Evolutionary conservation across 2,113 vertebrate genomes (phyloP), one percentile per base, ranked within the genome.

Genomic region (Hemiscyllium ocellatum): DNA sequence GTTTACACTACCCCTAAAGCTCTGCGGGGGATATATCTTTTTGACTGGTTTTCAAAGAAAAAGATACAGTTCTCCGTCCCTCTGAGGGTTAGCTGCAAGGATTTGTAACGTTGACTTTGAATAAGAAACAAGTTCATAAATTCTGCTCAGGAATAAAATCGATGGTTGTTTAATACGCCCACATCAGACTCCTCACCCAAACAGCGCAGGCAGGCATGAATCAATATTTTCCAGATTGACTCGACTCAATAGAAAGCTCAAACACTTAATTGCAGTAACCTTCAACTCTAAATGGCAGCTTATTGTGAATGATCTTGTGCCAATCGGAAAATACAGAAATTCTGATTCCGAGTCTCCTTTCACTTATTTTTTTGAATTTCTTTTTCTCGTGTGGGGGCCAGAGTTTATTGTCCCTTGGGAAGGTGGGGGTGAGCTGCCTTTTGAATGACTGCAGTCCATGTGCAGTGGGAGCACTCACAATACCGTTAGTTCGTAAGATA

Each of bases 221-320:
- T 95, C 94, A 50, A 72, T 52, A 95, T 52, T 29, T 95, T 76
- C 42, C 94, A 52, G 69, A 95, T 95, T 52, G 94, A 95, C 94
- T 52, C 15, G 26, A 52, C 22, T 50, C 26, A 70, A 50, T 26
- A 12, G 37, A 19, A 50, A 68, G 24, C 10, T 5, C 42, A 70
- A 24, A 47, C 5, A 52, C 8, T 95, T 94, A 69, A 68, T 69
- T 47, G 66, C 37, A 42, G 2, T 29, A 47, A 33, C 24, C 42
- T 72, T 95, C 69, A 76, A 69, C 66, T 94, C n/a, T 12, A 12
- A 94, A 33, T 33, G 19, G 29, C 50, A 61, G 52, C 52, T 33
- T 90, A 33, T 61, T 61, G 15, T 61, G 20, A 56, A 19, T 65
- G 50, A 61, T 33, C 10, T 61, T 33, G 12, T 65, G 22, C 26